These are phyloP conservation scores for Atta colombica DNA, from an alignment of 1,140 invertebrate genomes.

Conservation along the genomic window DNA sequence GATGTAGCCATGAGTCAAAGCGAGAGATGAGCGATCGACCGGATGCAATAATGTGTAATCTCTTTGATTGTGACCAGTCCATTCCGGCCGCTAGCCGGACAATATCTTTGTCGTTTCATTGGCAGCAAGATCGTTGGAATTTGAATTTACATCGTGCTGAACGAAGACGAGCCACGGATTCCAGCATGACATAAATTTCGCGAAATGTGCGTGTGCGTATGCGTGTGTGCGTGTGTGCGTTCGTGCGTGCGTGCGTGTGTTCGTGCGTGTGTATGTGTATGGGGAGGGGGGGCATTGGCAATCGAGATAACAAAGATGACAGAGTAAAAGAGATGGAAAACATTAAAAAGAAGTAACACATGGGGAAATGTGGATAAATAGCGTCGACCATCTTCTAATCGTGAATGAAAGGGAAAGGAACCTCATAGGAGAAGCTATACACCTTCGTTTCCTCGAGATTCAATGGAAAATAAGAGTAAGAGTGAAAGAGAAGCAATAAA, in stretches of 20 bases:
- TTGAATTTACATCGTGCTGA: conserved; percentile 50
- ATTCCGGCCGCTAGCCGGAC: background rate
- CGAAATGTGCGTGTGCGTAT: conserved; percentile 8
- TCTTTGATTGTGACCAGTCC: background rate
- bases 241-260: background rate
- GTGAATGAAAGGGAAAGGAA: conserved; percentile 52
- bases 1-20: background rate
- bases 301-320: conserved; percentile 29
- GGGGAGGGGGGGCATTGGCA: background rate
- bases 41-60: background rate
- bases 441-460: background rate
- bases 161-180: conserved; percentile 59
- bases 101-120: conserved; percentile 44
- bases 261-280: background rate
- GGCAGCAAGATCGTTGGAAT: conserved; percentile 48
- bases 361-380: background rate
- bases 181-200: conserved; percentile 65
- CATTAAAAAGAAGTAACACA: conserved; percentile 1
- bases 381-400: conserved; percentile 29
- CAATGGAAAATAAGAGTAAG: background rate
- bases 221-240: too few species aligned
- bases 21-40: background rate
- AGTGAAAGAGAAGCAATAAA: background rate
- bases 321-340: conserved; percentile 9
- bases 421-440: background rate